Conservation (phyloP, 2,888 invertebrate genomes). For the Pimpla rufipes region DNA sequence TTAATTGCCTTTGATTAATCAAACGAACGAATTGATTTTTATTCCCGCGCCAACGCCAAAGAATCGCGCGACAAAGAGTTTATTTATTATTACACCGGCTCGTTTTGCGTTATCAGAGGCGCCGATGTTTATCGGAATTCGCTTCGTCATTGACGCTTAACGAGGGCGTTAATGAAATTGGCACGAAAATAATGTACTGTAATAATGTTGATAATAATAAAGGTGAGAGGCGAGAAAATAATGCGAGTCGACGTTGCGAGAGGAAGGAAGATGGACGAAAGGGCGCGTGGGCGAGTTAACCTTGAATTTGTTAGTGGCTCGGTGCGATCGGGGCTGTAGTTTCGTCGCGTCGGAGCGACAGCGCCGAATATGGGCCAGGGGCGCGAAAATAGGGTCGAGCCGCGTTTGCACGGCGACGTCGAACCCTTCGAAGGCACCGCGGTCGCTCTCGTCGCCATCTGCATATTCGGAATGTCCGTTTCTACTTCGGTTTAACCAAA, state of each 20-base stretch:
- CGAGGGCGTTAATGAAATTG: background rate
- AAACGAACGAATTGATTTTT: background rate
- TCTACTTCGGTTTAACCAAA: too few species aligned
- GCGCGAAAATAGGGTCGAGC: conserved; percentile 21
- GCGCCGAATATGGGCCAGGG: conserved; percentile 22
- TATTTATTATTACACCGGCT: background rate
- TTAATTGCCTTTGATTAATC: background rate
- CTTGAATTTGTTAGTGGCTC: conserved; percentile 26
- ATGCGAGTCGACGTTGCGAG: conserved; percentile 5
- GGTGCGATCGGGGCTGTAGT: background rate
- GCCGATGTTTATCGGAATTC: background rate
- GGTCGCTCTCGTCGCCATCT: too few species aligned
- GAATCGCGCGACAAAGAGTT: background rate
- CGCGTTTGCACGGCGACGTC: background rate
- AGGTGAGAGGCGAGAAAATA: background rate
- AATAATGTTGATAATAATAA: background rate
- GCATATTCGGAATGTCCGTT: too few species aligned
- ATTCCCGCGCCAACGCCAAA: background rate
- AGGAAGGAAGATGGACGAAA: background rate
- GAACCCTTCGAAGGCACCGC: background rate
- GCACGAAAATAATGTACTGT: background rate
- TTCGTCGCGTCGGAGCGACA: background rate
- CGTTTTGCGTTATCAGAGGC: background rate
- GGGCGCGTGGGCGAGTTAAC: background rate
- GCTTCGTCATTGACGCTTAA: background rate